Conservation (phyloP, 2,797 vertebrate species). For the Eptatretus atami region DNA sequence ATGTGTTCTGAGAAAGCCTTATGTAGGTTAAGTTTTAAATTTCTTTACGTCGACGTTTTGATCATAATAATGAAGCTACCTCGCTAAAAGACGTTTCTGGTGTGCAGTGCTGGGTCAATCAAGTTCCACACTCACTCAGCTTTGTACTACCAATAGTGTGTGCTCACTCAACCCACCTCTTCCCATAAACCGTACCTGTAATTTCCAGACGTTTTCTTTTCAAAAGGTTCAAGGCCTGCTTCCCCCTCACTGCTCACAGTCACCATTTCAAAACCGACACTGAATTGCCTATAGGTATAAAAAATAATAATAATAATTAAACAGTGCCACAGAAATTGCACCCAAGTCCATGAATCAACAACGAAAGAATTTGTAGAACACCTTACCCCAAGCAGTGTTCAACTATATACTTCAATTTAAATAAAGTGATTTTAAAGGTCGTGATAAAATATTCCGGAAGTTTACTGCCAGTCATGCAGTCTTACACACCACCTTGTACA, state of each 20-base stretch:
- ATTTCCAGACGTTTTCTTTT: slow-evolving; percentile 60
- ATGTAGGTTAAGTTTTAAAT: too few species aligned
- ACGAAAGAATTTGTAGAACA: neutral
- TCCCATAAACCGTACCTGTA: slow-evolving; percentile 31
- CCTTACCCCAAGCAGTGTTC: neutral
- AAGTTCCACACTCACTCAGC: neutral
- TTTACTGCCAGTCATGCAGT: too few species aligned
- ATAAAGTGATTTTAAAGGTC: neutral
- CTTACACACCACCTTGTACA: too few species aligned
- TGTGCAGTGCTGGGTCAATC: neutral
- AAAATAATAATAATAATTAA: too few species aligned
- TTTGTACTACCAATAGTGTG: too few species aligned
- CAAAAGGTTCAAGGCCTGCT: slow-evolving; percentile 25
- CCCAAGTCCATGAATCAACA: too few species aligned
- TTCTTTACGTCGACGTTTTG: too few species aligned
- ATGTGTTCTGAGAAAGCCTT: too few species aligned
- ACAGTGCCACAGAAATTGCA: neutral
- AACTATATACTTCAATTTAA: neutral
- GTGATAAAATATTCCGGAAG: too few species aligned
- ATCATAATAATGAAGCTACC: too few species aligned
- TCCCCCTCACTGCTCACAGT: slow-evolving; percentile 35
- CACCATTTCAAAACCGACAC: slow-evolving; percentile 67
- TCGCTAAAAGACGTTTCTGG: neutral
- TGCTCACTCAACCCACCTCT: too few species aligned
- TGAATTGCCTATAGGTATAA: slow-evolving; percentile 38